Evolutionary conservation across 2,888 invertebrate species (phyloP), one percentile per base, ranked within the genome.

Genomic region (Zaprionus obscuricornis): DNA sequence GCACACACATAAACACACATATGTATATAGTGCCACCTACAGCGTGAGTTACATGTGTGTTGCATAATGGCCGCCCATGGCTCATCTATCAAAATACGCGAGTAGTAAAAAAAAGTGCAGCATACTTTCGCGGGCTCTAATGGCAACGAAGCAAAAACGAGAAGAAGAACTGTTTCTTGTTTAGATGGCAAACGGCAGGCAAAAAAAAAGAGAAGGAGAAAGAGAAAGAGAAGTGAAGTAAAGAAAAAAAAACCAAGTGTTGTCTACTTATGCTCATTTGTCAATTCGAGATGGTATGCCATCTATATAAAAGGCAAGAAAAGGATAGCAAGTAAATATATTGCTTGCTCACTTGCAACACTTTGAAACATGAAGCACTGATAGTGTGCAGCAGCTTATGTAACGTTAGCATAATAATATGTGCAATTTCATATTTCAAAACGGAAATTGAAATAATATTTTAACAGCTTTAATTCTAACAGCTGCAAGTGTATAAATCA

Each of bases 41-140:
- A n/a, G n/a, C n/a, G n/a, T n/a, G n/a, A n/a, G n/a, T n/a, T n/a
- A n/a, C n/a, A 27, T 40, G 76, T 66, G 74, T 55, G 77, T 85
- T 82, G 79, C 79, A 77, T 77, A 77, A 77, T 85, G 79, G 85
- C 74, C 71, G 79, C 79, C n/a, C 71, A 82, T 66, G 79, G 75
- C 83, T 85, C 77, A 77, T 78, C 83, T 85, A 85, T 85, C 78
- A 78, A 85, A 85, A 78, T 71, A 71, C 72, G 65, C 79, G 67
- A 66, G 65, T 27, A 57, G 54, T 58, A 56, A 34, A 70, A 67
- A 67, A 74, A 74, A 65, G 36, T 69, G 66, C 59, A 58, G 69
- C 82, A 85, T 68, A 82, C 74, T 77, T 85, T 78, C 47, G 58
- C 62, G 63, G 52, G 66, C 68, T 51, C 56, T 68, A 67, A 68